Evolutionary conservation across 2,888 invertebrate species (phyloP).

Genomic region (Folsomia candida): DNA sequence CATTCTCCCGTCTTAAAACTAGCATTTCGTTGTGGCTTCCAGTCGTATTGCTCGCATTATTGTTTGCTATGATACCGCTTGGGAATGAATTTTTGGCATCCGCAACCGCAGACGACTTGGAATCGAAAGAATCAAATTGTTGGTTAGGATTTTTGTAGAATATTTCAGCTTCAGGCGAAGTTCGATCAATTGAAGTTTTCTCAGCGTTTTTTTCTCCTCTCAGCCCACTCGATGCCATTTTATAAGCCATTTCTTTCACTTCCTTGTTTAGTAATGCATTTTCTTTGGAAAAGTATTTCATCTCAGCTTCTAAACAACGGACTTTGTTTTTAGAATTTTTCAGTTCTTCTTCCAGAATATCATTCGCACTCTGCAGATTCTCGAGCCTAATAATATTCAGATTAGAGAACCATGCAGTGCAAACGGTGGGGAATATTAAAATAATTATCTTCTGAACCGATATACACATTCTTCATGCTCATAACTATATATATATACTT

Average conservation of each 20-base stretch:
- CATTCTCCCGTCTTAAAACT: no score
- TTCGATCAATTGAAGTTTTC: background rate
- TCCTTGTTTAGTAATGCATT: constrained; percentile 31
- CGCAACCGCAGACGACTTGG: background rate
- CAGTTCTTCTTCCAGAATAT: constrained; percentile 28
- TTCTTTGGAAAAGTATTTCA: constrained; percentile 33
- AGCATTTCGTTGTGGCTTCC: no score
- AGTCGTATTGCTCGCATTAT: no score
- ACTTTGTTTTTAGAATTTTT: constrained; percentile 26
- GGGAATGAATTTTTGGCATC: no score
- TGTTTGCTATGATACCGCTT: no score
- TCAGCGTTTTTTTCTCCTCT: background rate
- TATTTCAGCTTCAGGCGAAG: background rate
- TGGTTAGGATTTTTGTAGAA: background rate
- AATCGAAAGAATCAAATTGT: background rate
- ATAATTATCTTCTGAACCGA: no score
- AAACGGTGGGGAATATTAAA: no score
- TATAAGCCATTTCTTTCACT: constrained; percentile 27
- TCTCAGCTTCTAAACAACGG: constrained; percentile 29
- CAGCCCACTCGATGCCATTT: constrained; percentile 18
- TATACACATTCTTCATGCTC: no score
- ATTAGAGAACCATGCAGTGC: no score
- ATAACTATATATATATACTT: no score
- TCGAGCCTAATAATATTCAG: no score
- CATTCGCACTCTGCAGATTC: constrained; percentile 24